Evolutionary conservation across 1,140 invertebrate species (phyloP), one percentile per base, ranked within the genome.

Genomic region (Latrodectus geometricus): DNA sequence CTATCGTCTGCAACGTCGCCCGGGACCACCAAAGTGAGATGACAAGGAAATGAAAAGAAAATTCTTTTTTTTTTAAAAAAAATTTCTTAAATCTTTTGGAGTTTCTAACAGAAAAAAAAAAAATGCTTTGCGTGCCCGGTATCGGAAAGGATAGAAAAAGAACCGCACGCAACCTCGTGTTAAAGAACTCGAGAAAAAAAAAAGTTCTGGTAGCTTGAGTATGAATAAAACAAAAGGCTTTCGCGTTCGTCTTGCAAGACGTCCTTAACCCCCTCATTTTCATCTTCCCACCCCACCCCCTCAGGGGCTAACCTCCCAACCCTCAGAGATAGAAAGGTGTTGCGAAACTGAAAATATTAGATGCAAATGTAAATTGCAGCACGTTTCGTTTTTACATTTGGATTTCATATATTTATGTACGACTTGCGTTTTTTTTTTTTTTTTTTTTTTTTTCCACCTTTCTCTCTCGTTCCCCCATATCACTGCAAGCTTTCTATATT

Each of bases 151-250:
- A 21, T 4, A 21, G 68, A 20, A 20, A 61, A 61, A 8, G 8
- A 61, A 61, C 17, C 8, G 17, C 54, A 61, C 54, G 54, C 54
- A 61, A 61, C 11, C 17, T 61, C 54, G 54, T 61, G 54, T 61
- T 61, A 61, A 61, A 61, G 54, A 61, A 61, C 11, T 61, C 17
- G 54, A 69, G 17, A 69, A 20, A 23, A 69, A 69, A 69, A 21
- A n/a, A 23, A n/a, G n/a, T 69, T 69, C n/a, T 69, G 8, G 21
- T 20, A 9, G 68, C 17, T n/a, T 2, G n/a, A 35, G 35, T 50
- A 73, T 73, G 70, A 73, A 73, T 73, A 73, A 73, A 73, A 73
- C 70, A 73, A 73, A 73, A 73, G 70, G 12, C 48, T 73, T 49
- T 50, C 17, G 15, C 21, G 68, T 69, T 69, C 54, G 54, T 61